Conservation (phyloP, 1,140 invertebrate genomes). For the Diabrotica undecimpunctata region DNA sequence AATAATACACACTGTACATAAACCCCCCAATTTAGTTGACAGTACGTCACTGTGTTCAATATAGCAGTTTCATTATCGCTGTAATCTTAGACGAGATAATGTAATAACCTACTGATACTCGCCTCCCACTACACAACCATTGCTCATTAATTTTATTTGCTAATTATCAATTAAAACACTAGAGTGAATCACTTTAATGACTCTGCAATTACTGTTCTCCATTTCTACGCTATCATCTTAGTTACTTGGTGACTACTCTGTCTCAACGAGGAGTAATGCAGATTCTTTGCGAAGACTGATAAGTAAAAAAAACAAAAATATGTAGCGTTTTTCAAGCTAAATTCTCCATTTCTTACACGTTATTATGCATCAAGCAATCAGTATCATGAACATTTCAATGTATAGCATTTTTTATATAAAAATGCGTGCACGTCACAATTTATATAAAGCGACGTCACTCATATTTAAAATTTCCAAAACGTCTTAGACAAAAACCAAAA, state of each 20-base stretch:
- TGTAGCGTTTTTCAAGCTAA: too few relatives aligned
- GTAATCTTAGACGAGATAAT: background rate
- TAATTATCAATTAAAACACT: slow-evolving; percentile 25
- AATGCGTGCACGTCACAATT: too few relatives aligned
- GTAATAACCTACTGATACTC: slow-evolving; percentile 14
- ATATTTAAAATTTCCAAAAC: too few relatives aligned
- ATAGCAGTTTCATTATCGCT: background rate
- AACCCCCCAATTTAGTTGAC: too few relatives aligned
- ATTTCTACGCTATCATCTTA: slow-evolving; percentile 6
- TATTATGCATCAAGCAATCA: too few relatives aligned
- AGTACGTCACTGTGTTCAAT: background rate
- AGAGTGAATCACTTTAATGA: slow-evolving; percentile 19
- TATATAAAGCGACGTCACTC: too few relatives aligned
- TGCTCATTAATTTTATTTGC: slow-evolving; percentile 19
- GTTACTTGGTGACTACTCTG: background rate
- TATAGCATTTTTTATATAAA: too few relatives aligned
- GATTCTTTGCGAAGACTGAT: background rate
- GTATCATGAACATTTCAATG: too few relatives aligned
- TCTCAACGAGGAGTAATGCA: background rate
- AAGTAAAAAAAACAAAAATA: too few relatives aligned
- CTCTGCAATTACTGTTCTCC: slow-evolving; percentile 14
- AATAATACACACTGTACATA: too few relatives aligned
- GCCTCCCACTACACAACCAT: slow-evolving; percentile 11
- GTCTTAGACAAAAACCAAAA: too few relatives aligned
- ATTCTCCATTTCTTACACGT: too few relatives aligned